These are phyloP conservation scores for Frankliniella intonsa DNA, from an alignment of 2,888 invertebrate genomes.

Conservation along the genomic window DNA sequence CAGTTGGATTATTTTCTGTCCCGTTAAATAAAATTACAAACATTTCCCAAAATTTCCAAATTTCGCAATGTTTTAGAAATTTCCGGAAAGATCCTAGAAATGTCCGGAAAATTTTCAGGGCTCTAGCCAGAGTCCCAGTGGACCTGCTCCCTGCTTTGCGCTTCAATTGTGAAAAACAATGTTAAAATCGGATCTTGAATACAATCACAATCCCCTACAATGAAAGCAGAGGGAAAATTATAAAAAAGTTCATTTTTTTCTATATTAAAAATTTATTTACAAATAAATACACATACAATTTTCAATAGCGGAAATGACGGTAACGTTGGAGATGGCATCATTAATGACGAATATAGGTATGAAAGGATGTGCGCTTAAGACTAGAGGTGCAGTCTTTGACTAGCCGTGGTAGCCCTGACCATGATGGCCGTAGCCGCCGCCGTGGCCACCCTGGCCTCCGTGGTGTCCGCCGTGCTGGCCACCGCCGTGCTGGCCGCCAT, in stretches of 20 bases:
- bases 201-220: no score
- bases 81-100: no score
- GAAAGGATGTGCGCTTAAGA: neutral
- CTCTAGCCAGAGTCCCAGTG: no score
- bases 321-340: neutral
- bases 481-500: neutral
- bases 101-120: no score
- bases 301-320: neutral
- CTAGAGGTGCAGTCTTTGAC: neutral
- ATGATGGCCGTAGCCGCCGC: neutral
- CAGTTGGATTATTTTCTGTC: no score
- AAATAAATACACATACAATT: neutral
- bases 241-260: neutral
- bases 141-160: no score
- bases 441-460: neutral
- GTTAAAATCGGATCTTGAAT: no score
- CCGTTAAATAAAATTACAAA: no score
- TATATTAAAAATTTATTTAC: neutral
- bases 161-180: no score
- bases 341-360: neutral
- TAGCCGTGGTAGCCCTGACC: neutral
- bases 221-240: no score
- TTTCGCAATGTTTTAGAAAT: no score
- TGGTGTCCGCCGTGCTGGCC: neutral
- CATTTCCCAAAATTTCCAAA: no score